Evolutionary conservation across 92 coral and sea anemone genomes (phyloP).

Genomic region (Actinernus sp.): DNA sequence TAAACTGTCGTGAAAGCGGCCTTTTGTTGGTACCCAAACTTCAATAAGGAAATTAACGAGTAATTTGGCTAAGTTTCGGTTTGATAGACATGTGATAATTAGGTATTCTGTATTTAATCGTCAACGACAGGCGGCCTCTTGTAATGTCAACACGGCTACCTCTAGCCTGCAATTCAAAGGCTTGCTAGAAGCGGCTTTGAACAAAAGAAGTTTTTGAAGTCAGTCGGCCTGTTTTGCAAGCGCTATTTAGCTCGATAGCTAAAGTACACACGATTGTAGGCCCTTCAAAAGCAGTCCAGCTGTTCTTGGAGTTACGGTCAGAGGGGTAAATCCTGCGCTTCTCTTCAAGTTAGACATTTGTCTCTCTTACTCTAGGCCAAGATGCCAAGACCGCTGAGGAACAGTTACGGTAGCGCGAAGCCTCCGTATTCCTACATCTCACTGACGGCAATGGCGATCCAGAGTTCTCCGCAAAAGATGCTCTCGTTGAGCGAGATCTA

Average conservation of each 20-base stretch:
- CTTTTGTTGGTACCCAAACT: slow-evolving; percentile 99
- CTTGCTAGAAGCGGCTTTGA: slow-evolving; percentile 72
- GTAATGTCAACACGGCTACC: slow-evolving; percentile 91
- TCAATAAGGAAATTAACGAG: slow-evolving; percentile 99
- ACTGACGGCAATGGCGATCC: slow-evolving; percentile 98
- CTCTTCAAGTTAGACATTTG: slow-evolving; percentile 8
- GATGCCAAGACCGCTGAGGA: slow-evolving; percentile 98
- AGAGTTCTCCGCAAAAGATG: slow-evolving; percentile 98
- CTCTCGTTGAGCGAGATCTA: slow-evolving; percentile 96
- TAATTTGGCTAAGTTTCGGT: slow-evolving; percentile 99
- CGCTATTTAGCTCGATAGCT: slow-evolving; percentile 87
- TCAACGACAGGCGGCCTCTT: slow-evolving; percentile 92
- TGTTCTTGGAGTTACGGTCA: slow-evolving; percentile 55
- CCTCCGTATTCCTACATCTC: slow-evolving; percentile 99
- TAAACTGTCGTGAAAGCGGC: slow-evolving; percentile 91
- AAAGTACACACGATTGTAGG: slow-evolving; percentile 79
- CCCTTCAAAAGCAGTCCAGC: slow-evolving; percentile 85
- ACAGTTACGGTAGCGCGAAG: slow-evolving; percentile 99
- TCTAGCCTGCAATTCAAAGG: slow-evolving; percentile 69
- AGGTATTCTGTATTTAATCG: slow-evolving; percentile 98
- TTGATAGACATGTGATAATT: slow-evolving; percentile 99
- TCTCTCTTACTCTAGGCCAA: slow-evolving; percentile 12
- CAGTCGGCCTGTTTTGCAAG: slow-evolving; percentile 84
- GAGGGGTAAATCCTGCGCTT: slow-evolving; percentile 8
- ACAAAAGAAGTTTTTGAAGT: slow-evolving; percentile 92